Conservation (phyloP, 1,140 invertebrate species). For the Drosophila pruinosa region DNA sequence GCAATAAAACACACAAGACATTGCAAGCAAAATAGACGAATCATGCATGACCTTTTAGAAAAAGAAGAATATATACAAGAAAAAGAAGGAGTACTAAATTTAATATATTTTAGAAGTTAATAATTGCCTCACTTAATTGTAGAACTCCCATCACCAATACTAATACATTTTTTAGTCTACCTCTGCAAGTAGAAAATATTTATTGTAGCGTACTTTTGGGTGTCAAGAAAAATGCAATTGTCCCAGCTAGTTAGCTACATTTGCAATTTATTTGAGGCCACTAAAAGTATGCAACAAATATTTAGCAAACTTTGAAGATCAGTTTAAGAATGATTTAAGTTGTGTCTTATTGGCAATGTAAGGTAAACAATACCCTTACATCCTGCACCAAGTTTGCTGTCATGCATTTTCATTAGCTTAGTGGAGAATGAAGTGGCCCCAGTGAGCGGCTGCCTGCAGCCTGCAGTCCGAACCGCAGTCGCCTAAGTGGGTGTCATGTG, state of each 20-base stretch:
- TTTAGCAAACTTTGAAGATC: no score
- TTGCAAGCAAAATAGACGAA: neutral
- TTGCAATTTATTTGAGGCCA: neutral
- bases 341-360: neutral
- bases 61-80: no score
- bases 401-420: slow-evolving; percentile 58
- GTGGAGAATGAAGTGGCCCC: neutral
- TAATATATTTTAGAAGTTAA: neutral
- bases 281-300: slow-evolving; percentile 24
- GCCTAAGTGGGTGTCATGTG: slow-evolving; percentile 32
- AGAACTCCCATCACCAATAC: no score
- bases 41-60: neutral
- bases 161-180: no score
- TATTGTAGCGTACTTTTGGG: slow-evolving; percentile 15
- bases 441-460: no score
- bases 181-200: neutral
- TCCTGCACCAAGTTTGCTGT: neutral
- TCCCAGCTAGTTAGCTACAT: neutral
- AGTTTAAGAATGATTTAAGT: no score
- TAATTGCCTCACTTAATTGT: no score
- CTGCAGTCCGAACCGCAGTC: slow-evolving; percentile 12
- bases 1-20: neutral
- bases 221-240: neutral
- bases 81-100: no score
- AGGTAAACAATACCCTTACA: slow-evolving; percentile 4